Percentiles rank a stretch among this genome's conserved stretches.
These are phyloP conservation scores for Malacoraja senta DNA, from an alignment of 2,797 vertebrate species.

Conservation along the genomic window DNA sequence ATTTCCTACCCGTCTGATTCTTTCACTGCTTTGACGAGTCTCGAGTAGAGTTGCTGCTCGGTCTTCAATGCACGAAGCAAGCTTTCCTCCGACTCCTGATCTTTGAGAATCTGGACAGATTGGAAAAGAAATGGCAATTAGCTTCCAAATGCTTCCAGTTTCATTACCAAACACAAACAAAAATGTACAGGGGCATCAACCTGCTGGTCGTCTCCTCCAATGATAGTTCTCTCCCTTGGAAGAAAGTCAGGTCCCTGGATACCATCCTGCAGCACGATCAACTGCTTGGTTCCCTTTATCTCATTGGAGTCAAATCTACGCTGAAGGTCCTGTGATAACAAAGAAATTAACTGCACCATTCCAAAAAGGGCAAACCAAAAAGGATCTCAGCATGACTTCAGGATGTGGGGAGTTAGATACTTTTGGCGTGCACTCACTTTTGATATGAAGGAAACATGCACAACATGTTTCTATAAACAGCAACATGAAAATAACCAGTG, in stretches of 20 bases:
- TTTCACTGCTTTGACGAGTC: conserved; percentile 73
- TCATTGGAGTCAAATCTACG: conserved; percentile 51
- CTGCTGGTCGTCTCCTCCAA: conserved; percentile 65
- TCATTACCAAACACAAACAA: no score
- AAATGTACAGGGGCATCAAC: conserved; percentile 39
- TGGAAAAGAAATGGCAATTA: neutral
- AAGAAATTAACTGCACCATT: neutral
- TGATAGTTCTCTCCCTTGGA: conserved; percentile 64
- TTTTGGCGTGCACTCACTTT: neutral
- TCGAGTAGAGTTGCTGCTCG: conserved; percentile 80
- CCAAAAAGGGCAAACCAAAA: neutral
- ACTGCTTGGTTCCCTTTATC: conserved; percentile 43
- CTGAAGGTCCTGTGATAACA: conserved; percentile 56
- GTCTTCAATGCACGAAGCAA: conserved; percentile 73
- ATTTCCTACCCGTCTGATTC: conserved; percentile 74
- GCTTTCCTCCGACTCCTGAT: conserved; percentile 50
- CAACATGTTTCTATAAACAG: neutral
- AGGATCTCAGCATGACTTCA: neutral
- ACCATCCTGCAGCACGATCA: conserved; percentile 48
- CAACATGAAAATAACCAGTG: neutral
- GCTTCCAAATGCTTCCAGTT: no score
- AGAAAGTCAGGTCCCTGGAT: conserved; percentile 55
- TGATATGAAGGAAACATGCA: neutral
- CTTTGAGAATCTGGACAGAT: neutral
- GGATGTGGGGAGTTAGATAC: neutral